Base-by-base conservation (phyloP, 1,140 invertebrate species). In the Drosophila grimshawi region DNA sequence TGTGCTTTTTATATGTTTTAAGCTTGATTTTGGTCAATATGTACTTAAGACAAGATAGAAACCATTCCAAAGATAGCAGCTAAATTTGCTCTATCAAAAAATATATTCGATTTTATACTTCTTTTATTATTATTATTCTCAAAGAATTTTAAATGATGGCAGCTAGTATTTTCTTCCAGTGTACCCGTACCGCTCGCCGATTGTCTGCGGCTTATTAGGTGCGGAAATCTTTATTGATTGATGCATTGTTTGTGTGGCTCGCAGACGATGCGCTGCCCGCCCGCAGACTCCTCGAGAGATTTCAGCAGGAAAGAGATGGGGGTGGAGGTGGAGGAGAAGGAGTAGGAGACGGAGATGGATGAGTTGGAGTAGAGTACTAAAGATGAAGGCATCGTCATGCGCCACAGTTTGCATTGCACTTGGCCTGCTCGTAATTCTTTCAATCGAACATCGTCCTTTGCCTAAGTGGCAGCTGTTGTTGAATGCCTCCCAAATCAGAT, bases 221-320 rank as follows among this genome's bases (percentile, higher is more conserved):
- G 85, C 81, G 85, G 85, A 89, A 89, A 89, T 89, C 85, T 89
- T 89, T 89, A 89, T 89, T 90, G 85, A 89, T 89, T 81, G 80
- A 85, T 89, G 78, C 86, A 76, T 85, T 88, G 85, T 88, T 88
- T 88, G 85, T 81, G 85, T 88, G 85, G 70, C 63, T 82, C 79
- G 74, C 19, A 78, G 61, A 80, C 66, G 66, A 55, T 55, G 52
- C 71, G 52, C 35, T 37, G 70, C 59, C 65, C 80, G 81, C 81
- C 82, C 82, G 82, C 82, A 86, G 86, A 52, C 72, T 59, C 46
- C 52, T 33, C 29, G 29, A 43, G 62, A 66, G 41, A 39, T 43
- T 19, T 19, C 1, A 19, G 2, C 19, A 19, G 19, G 19, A 19
- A 19, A 19, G 19, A n/a, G 27, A 30, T 35, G 4, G 29, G 43